Evolutionary conservation across 64 coral and sea anemone genomes (phyloP).

Genomic region (Montipora sp.): DNA sequence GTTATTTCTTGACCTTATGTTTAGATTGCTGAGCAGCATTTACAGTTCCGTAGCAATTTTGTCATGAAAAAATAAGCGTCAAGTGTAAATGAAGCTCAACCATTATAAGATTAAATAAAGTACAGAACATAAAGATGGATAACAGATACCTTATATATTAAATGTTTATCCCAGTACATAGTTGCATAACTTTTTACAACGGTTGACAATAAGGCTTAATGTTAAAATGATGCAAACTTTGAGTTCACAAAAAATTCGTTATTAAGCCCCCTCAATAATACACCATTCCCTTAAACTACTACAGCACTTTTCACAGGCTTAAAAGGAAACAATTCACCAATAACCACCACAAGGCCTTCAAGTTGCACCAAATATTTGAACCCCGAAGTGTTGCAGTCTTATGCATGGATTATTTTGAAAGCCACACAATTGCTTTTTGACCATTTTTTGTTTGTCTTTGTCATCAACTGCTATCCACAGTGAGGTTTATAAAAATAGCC

Average conservation of each 20-base stretch:
- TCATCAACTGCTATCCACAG: slow-evolving; percentile 44
- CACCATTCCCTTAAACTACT: neutral
- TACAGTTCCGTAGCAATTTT: neutral
- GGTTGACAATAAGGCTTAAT: neutral
- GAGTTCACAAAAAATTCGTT: neutral
- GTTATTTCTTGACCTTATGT: too few relatives aligned
- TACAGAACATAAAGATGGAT: neutral
- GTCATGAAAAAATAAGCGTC: neutral
- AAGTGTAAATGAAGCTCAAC: neutral
- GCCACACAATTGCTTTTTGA: slow-evolving; percentile 21
- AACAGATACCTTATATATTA: neutral
- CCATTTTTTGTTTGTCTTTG: neutral
- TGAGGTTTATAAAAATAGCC: slow-evolving; percentile 13
- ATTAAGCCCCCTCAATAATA: neutral
- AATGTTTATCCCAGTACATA: neutral
- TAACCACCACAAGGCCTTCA: neutral
- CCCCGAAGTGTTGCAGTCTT: neutral
- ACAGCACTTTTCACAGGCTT: neutral
- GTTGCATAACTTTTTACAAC: neutral
- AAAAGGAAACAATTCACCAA: slow-evolving; percentile 1
- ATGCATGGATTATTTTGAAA: neutral
- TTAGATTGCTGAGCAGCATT: too few relatives aligned
- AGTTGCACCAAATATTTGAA: neutral
- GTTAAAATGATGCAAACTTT: slow-evolving; percentile 29
- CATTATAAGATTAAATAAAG: neutral